Evolutionary conservation across 2,888 invertebrate species (phyloP).

Genomic region (Thysanoteuthis rhombus): DNA sequence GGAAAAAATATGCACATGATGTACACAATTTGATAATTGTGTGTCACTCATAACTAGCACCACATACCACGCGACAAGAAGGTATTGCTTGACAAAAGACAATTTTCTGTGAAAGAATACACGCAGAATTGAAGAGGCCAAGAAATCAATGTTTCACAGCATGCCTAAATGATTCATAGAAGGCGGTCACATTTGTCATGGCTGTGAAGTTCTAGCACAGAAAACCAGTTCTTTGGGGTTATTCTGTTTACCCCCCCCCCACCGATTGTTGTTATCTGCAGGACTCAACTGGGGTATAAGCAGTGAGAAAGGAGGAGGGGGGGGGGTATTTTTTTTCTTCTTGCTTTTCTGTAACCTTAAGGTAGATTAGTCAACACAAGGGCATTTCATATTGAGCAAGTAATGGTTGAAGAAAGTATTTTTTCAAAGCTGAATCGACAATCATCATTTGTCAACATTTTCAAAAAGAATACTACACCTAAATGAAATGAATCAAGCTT

Average conservation of each 20-base stretch:
- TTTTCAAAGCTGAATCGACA: background rate
- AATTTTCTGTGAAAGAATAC: conserved; percentile 19
- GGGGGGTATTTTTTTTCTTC: background rate
- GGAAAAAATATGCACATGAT: background rate
- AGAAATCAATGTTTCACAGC: conserved; percentile 12
- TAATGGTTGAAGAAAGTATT: background rate
- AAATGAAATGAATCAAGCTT: background rate
- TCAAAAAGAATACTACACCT: background rate
- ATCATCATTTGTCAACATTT: background rate
- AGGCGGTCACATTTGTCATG: conserved; percentile 12
- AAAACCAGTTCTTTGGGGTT: background rate
- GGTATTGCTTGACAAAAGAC: background rate
- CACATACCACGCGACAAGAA: background rate
- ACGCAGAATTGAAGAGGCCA: background rate
- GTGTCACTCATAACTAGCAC: conserved; percentile 17
- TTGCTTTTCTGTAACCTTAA: background rate
- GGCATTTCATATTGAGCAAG: background rate
- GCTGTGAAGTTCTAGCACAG: background rate
- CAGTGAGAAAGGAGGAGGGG: background rate
- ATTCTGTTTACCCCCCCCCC: background rate
- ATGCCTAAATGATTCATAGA: conserved; percentile 12
- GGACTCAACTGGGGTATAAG: background rate
- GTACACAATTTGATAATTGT: conserved; percentile 18
- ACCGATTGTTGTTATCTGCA: background rate
- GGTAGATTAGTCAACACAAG: background rate